A percentile compares a stretch with the other conserved stretches of the same genome.
Conservation (phyloP, 2,888 invertebrate genomes). For the Geophilus truncorum region DNA sequence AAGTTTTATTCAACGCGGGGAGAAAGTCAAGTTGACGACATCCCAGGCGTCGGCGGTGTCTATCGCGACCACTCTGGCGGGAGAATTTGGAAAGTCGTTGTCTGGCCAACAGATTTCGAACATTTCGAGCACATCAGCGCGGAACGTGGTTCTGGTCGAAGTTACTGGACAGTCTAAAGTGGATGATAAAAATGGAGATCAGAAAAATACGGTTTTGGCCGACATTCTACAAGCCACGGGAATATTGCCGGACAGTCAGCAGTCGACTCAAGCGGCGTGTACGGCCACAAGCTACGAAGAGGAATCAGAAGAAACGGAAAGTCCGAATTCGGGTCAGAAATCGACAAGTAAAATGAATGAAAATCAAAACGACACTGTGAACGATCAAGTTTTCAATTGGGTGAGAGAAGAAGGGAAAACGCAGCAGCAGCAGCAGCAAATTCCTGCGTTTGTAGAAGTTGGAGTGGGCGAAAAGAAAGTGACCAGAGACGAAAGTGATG, state of each 20-base stretch:
- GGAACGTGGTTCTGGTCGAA: slow-evolving; percentile 30
- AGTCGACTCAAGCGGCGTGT: neutral
- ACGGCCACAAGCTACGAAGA: neutral
- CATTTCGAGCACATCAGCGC: neutral
- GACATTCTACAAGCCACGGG: slow-evolving; percentile 47
- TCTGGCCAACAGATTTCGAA: slow-evolving; percentile 10
- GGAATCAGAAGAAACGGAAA: neutral
- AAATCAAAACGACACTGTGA: neutral
- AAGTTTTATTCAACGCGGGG: neutral
- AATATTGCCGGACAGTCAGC: slow-evolving; percentile 40
- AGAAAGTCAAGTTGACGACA: neutral
- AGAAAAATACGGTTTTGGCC: slow-evolving; percentile 44
- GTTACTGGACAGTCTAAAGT: neutral
- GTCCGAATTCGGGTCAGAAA: neutral
- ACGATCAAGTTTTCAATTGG: neutral
- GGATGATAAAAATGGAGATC: neutral
- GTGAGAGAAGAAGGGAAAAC: neutral
- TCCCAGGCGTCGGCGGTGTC: neutral
- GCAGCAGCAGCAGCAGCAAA: neutral
- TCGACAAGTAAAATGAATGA: neutral
- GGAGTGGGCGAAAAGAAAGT: neutral
- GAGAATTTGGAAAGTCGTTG: neutral
- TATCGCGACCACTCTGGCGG: neutral
- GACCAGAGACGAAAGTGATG: neutral
- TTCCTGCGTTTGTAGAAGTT: neutral